Percentiles rank a stretch among this genome's conserved stretches.
These are phyloP conservation scores for Chymomyza caudatula DNA, from an alignment of 2,888 invertebrate genomes.

Conservation along the genomic window DNA sequence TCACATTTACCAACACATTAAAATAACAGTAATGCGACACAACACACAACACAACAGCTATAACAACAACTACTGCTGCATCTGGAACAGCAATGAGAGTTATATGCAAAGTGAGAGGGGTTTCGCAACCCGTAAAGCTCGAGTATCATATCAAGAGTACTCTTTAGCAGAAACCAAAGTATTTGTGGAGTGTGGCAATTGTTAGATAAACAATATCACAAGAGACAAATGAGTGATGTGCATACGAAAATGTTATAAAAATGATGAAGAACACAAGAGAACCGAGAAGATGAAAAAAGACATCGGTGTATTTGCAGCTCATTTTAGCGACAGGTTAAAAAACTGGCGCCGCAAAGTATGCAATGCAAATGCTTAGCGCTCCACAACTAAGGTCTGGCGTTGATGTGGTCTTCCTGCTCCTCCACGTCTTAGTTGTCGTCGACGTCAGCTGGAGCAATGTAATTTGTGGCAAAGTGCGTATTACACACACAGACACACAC, in stretches of 20 bases:
- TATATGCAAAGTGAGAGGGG: neutral
- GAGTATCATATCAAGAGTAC: neutral
- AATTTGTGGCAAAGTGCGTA: constrained; percentile 55
- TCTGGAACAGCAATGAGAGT: constrained; percentile 2
- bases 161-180: constrained; percentile 1
- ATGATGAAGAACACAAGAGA: neutral
- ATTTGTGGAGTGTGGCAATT: constrained; percentile 7
- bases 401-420: neutral
- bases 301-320: constrained; percentile 10
- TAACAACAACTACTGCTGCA: constrained; percentile 1
- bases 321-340: constrained; percentile 57
- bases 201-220: constrained; percentile 55
- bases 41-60: constrained; percentile 6
- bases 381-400: constrained; percentile 29
- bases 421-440: neutral
- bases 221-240: constrained; percentile 67
- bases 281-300: neutral
- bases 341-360: constrained; percentile 56
- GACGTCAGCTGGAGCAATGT: constrained; percentile 59
- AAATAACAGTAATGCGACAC: constrained; percentile 39
- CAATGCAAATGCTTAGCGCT: constrained; percentile 56
- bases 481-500: constrained; percentile 23
- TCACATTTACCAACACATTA: constrained; percentile 74
- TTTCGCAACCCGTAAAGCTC: neutral
- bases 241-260: constrained; percentile 19